These are phyloP conservation scores for Holacanthus passer DNA, from an alignment of 2,113 vertebrate genomes.

Conservation along the genomic window DNA sequence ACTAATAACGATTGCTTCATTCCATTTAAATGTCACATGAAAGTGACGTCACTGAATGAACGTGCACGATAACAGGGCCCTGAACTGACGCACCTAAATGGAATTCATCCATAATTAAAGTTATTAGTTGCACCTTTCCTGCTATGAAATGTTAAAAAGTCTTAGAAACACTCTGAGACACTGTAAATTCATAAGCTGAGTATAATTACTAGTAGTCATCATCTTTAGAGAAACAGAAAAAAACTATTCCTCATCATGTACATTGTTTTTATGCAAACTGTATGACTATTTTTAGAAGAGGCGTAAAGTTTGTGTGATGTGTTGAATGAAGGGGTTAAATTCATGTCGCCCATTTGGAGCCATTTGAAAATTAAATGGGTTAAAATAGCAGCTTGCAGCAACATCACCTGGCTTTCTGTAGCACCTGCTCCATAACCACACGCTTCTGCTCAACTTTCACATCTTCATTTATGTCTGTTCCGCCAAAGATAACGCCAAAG, in stretches of 20 bases:
- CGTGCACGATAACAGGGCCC: not conserved
- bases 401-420: constrained; percentile 91
- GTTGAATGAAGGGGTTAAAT: not conserved
- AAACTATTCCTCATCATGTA: too few relatives aligned
- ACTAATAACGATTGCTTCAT: not conserved
- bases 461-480: constrained; percentile 97
- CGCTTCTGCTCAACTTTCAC: constrained; percentile 87
- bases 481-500: constrained; percentile 95
- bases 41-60: not conserved
- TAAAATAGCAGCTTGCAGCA: constrained; percentile 16
- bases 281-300: not conserved
- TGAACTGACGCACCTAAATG: not conserved
- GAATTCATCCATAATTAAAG: not conserved
- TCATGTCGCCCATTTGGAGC: not conserved
- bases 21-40: not conserved
- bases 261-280: not conserved
- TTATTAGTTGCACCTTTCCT: constrained; percentile 1
- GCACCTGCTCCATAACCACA: constrained; percentile 89
- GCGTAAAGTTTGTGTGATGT: not conserved
- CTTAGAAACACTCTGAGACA: too few relatives aligned
- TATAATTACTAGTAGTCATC: not conserved
- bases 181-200: not conserved
- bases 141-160: not conserved
- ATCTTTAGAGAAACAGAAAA: too few relatives aligned
- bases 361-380: not conserved